Evolutionary conservation across 2,113 vertebrate genomes (phyloP).

Genomic region (Paramisgurnus dabryanus): DNA sequence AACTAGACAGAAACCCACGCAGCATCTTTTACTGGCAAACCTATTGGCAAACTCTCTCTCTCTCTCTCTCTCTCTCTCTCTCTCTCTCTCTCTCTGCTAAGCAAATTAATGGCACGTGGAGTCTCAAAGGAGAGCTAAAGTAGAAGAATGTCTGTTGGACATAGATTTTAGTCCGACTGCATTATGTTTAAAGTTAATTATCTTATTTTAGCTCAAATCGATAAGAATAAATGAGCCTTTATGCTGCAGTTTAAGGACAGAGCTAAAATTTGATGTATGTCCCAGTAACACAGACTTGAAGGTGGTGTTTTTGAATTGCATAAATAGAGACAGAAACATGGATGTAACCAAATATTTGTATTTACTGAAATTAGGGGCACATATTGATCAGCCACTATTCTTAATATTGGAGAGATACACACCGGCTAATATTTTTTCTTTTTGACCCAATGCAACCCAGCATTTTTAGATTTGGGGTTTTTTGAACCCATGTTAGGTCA

Average conservation of each 20-base stretch:
- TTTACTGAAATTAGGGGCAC: too few species aligned
- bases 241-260: not conserved
- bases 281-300: not conserved
- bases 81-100: not conserved
- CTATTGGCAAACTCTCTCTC: not conserved
- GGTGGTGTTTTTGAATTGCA: not conserved
- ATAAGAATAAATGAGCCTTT: too few species aligned
- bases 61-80: not conserved
- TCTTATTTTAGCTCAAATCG: too few species aligned
- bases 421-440: too few species aligned
- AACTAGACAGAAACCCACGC: slow-evolving; percentile 12
- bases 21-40: slow-evolving; percentile 32
- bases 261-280: not conserved
- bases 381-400: too few species aligned
- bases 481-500: too few species aligned
- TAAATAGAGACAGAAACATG: not conserved
- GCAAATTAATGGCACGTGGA: not conserved
- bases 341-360: not conserved
- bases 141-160: not conserved
- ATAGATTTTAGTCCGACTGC: not conserved
- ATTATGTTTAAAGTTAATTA: not conserved
- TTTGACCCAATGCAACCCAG: too few species aligned
- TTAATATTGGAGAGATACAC: too few species aligned
- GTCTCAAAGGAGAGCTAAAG: not conserved
- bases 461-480: too few species aligned